Base-by-base conservation (phyloP, 2,797 vertebrate species). In the Poecilia wingei region DNA sequence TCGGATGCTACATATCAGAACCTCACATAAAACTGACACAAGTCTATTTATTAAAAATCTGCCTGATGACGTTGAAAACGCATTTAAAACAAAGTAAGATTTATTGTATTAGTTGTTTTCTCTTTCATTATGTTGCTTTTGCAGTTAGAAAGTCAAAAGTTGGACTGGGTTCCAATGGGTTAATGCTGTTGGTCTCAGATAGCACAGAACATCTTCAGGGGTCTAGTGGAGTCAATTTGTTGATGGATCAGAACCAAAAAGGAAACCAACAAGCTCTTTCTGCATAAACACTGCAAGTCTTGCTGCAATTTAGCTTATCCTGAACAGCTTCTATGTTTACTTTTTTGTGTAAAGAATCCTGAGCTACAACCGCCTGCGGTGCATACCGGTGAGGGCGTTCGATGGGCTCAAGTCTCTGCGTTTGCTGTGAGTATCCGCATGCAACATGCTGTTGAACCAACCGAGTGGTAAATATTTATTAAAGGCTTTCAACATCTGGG, bases 301-400 rank as follows among this genome's bases (percentile, higher is more conserved):
- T 16, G 33, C 41, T 80, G 79, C 39, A 53, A 77, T 71, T 61
- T 53, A 77, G 25, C 41, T 8, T 28, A 16, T 45, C 41, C 25
- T 28, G 25, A 70, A 45, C 14, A 7, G 25, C 3, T 16, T 13
- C 13, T 28, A 28, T 69, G 22, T 69, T 69, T 81, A 69, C 20
- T 84, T 91, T 51, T 88, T 43, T 88, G 25, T 83, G 72, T 74
- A 53, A 89, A 99, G 98, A 96, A 99, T 99, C 93, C 96, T 99
- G 86, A 99, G 98, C 94, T 99, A 99, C 92, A 99, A 99, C 91
- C 97, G 97, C 18, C 93, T 99, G 80, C 95, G 97, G 74, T 99
- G 98, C 92, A 97, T 99, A 76, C 98, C 98, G 36, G 93, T 96
- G 71, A 96, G 95, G 82, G 97, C 98, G 9, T 99, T 99, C 13